Percentiles rank a stretch among this genome's conserved stretches.
These are phyloP conservation scores for Vidua chalybeata DNA, from an alignment of 2,113 vertebrate genomes.

Conservation along the genomic window DNA sequence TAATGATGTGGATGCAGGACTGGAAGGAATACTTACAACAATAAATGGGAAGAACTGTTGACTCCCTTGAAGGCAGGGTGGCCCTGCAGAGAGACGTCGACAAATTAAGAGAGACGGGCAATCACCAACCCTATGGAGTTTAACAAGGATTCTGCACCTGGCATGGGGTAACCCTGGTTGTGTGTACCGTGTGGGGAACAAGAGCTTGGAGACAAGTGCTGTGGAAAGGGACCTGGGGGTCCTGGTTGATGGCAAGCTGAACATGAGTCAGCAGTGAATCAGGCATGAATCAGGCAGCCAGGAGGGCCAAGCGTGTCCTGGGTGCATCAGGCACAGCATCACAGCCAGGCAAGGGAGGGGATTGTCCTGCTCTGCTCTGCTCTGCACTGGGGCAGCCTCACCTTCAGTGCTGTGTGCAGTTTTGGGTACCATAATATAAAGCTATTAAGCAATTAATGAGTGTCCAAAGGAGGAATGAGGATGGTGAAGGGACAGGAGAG, in stretches of 20 bases:
- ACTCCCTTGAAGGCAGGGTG: too few species aligned
- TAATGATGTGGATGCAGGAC: too few species aligned
- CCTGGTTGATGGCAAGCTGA: neutral
- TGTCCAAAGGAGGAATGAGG: neutral
- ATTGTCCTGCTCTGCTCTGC: neutral
- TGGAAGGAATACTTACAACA: too few species aligned
- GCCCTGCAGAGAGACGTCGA: too few species aligned
- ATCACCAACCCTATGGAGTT: too few species aligned
- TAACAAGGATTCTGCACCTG: too few species aligned
- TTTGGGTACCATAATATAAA: neutral
- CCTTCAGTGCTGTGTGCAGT: rapidly evolving
- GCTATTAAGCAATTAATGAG: neutral
- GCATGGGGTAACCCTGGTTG: too few species aligned
- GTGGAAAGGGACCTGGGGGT: neutral
- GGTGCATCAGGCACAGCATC: neutral
- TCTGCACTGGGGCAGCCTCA: rapidly evolving
- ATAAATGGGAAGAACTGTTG: too few species aligned
- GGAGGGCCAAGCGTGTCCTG: rapidly evolving
- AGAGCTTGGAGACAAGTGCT: too few species aligned
- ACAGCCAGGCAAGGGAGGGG: rapidly evolving
- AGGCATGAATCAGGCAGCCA: neutral
- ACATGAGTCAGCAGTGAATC: neutral
- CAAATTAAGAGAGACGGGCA: too few species aligned
- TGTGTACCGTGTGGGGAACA: too few species aligned
- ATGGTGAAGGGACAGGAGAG: neutral